Percentiles rank a stretch among this genome's conserved stretches.
phyloP scores from a whole-genome alignment of 2,113 vertebrate species.

The Tachysurus fulvidraco region DNA sequence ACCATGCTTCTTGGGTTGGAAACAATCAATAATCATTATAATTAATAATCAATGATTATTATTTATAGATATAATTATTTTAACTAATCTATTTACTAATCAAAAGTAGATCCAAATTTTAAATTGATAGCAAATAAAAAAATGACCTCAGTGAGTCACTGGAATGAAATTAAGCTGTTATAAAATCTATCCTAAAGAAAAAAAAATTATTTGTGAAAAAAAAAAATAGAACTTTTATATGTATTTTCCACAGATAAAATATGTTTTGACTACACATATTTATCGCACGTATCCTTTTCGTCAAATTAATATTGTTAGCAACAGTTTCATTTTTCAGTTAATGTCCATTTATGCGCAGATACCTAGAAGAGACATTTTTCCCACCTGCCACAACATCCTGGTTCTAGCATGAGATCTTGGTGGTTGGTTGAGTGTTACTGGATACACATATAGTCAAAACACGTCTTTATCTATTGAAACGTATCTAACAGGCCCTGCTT shows the following conservation, averaged over 20 bases:
- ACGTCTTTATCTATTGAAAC: neutral
- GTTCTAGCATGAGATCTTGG: neutral
- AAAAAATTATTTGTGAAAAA: neutral
- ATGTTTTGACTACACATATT: neutral
- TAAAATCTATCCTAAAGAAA: neutral
- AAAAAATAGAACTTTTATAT: neutral
- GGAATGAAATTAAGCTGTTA: neutral
- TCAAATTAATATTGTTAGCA: neutral
- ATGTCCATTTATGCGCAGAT: conserved; percentile 17
- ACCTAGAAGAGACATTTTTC: conserved; percentile 6
- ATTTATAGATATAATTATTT: too few species aligned
- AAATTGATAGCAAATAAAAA: neutral
- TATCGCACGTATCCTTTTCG: neutral
- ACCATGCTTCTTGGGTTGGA: conserved; percentile 64
- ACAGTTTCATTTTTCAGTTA: neutral
- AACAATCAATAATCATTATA: conserved; percentile 1
- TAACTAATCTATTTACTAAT: too few species aligned
- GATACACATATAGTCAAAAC: conserved; percentile 8
- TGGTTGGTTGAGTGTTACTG: neutral
- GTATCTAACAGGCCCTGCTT: conserved; percentile 3
- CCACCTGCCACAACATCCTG: conserved; percentile 8
- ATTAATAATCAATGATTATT: too few species aligned
- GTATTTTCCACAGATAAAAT: neutral
- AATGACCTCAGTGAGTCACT: neutral
- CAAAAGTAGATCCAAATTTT: neutral